Evolutionary conservation across 2,888 invertebrate genomes (phyloP).

Genomic region (Eremobia ochroleuca): DNA sequence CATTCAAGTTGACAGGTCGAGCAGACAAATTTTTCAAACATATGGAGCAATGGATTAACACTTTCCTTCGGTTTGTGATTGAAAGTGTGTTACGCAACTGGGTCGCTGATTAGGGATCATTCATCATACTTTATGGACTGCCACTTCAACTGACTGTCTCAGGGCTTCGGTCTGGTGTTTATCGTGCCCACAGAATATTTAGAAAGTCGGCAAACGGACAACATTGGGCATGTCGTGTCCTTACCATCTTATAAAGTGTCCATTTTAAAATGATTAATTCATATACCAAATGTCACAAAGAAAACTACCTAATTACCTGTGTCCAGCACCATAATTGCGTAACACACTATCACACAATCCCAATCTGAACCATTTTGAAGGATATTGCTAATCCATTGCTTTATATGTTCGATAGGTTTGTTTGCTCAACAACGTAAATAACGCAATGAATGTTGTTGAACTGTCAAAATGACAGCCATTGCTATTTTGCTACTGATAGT

Average conservation of each 20-base stretch:
- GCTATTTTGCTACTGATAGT: not conserved
- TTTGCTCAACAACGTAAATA: no score
- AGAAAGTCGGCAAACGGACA: not conserved
- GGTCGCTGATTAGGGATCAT: not conserved
- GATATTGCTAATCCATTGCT: no score
- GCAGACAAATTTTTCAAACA: not conserved
- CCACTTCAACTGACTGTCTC: not conserved
- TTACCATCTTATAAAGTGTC: not conserved
- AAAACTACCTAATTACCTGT: not conserved
- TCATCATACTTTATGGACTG: not conserved
- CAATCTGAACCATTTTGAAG: no score
- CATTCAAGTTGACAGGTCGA: not conserved
- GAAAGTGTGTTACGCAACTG: not conserved
- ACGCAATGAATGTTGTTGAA: not conserved
- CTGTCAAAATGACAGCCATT: not conserved
- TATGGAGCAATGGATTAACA: not conserved
- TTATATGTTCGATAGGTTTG: no score
- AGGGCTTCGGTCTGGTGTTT: not conserved
- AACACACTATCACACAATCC: no score
- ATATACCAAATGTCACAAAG: not conserved
- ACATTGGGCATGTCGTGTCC: not conserved
- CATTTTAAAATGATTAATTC: not conserved
- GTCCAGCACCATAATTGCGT: not conserved
- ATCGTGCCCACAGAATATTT: not conserved
- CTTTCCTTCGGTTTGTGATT: not conserved